Percentiles rank a stretch among this genome's conserved stretches.
phyloP scores from a whole-genome alignment of 2,888 invertebrate species.

The Macaria notata region DNA sequence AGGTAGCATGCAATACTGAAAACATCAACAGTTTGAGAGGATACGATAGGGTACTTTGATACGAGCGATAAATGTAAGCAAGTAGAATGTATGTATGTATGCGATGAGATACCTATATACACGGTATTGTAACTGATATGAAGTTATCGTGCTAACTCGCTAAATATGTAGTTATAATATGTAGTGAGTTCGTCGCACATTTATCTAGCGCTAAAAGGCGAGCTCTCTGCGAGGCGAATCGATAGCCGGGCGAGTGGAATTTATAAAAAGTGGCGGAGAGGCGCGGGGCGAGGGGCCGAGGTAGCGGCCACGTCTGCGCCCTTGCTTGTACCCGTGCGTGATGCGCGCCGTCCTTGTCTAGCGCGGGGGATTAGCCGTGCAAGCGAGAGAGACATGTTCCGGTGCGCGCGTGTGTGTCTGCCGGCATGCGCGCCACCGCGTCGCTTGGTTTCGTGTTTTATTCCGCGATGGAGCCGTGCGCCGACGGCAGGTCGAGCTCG shows the following conservation, averaged over 20 bases:
- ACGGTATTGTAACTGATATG: too few relatives aligned
- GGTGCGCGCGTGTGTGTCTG: constrained; percentile 76
- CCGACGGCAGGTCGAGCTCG: constrained; percentile 22
- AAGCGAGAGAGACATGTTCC: constrained; percentile 53
- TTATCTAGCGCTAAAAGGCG: too few relatives aligned
- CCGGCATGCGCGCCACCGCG: constrained; percentile 56
- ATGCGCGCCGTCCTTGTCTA: constrained; percentile 41
- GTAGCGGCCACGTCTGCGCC: constrained; percentile 58
- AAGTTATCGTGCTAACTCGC: too few relatives aligned
- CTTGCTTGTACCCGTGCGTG: constrained; percentile 68
- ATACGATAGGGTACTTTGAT: too few relatives aligned
- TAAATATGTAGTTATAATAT: too few relatives aligned
- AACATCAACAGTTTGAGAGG: too few relatives aligned
- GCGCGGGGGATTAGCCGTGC: constrained; percentile 11
- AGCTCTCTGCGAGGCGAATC: constrained; percentile 17
- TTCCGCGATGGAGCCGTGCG: constrained; percentile 18
- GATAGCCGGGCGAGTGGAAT: constrained; percentile 23
- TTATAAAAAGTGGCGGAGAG: constrained; percentile 18
- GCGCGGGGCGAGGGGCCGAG: constrained; percentile 5
- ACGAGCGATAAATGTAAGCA: too few relatives aligned
- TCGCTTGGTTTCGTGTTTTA: constrained; percentile 29
- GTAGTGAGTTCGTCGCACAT: too few relatives aligned
- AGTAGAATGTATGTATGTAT: too few relatives aligned
- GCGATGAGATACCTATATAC: too few relatives aligned
- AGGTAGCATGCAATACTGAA: too few relatives aligned